Evolutionary conservation across 2,113 vertebrate species (phyloP).

Genomic region (Pseudopodoces humilis): DNA sequence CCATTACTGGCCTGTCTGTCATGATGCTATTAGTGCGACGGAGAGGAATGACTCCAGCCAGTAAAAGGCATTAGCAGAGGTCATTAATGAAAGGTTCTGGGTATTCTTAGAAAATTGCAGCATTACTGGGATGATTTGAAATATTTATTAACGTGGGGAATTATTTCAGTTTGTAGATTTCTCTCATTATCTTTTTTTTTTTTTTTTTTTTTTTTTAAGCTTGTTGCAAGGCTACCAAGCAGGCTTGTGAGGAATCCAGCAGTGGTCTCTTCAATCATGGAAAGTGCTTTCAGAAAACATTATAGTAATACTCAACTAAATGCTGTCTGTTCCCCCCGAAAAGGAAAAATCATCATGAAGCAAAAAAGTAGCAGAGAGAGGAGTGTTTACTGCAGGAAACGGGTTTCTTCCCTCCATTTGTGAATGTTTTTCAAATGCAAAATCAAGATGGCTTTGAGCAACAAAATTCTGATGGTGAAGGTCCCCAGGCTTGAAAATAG

Average conservation of each 20-base stretch:
- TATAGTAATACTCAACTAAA: conserved; percentile 37
- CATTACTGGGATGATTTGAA: conserved; percentile 54
- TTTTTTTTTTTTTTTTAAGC: neutral
- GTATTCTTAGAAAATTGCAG: conserved; percentile 60
- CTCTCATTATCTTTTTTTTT: neutral
- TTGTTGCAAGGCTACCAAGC: neutral
- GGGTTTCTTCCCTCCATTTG: neutral
- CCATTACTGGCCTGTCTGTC: neutral
- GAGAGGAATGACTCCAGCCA: neutral
- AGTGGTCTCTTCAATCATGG: neutral
- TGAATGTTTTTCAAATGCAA: neutral
- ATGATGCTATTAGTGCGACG: neutral
- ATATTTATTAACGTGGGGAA: conserved; percentile 41
- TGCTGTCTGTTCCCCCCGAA: neutral
- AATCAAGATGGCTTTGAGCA: neutral
- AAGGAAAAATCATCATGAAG: neutral
- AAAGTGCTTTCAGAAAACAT: conserved; percentile 53
- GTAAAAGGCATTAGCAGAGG: conserved; percentile 50
- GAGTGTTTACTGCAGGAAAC: neutral
- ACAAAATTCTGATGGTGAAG: neutral
- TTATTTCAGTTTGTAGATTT: conserved; percentile 40
- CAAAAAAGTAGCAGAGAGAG: neutral
- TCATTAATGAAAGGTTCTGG: conserved; percentile 39
- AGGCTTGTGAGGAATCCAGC: neutral
- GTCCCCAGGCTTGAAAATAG: neutral